Evolutionary conservation across 2,888 invertebrate species (phyloP), one percentile per base, ranked within the genome.

Genomic region (Melanostoma scalare): DNA sequence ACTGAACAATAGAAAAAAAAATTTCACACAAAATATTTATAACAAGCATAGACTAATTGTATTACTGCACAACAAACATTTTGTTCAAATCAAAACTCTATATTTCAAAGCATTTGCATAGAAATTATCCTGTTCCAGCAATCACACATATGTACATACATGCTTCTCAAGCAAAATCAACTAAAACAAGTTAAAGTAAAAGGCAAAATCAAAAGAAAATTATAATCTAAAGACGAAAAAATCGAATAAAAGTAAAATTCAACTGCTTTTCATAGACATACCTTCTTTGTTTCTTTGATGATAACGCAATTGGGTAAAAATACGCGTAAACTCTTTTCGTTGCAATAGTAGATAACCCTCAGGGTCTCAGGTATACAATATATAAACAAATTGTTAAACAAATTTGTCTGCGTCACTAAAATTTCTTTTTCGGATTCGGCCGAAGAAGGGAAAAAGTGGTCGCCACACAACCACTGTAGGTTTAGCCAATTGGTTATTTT

Each of bases 161-260:
- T 1, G 20, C 20, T 20, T 3, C 10, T 44, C 42, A 48, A 8
- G 38, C 10, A n/a, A 71, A 67, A 42, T n/a, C 8, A 10, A 42
- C 48, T 67, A 48, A 65, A 55, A n/a, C 33, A 10, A 36, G 3
- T 20, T 31, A 9, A 52, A 60, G n/a, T 30, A 68, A 71, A 76
- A 81, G 81, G 81, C 81, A 67, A 81, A 67, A 81, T 77, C 81
- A 81, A 81, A 81, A 81, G 77, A 77, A 77, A 81, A 76, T 20
- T 20, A 20, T 20, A 20, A 20, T 20, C 20, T 20, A 20, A 20
- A 20, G 20, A 20, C 20, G 20, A 48, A 58, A 58, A 58, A 68
- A 10, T 6, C 36, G 40, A 61, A 68, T 36, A 1, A 53, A 76
- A 63, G 46, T 10, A 9, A 55, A 42, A 75, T 56, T 20, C 30